Evolutionary conservation across 2,797 vertebrate species (phyloP).

Genomic region (Clarias fuscus): DNA sequence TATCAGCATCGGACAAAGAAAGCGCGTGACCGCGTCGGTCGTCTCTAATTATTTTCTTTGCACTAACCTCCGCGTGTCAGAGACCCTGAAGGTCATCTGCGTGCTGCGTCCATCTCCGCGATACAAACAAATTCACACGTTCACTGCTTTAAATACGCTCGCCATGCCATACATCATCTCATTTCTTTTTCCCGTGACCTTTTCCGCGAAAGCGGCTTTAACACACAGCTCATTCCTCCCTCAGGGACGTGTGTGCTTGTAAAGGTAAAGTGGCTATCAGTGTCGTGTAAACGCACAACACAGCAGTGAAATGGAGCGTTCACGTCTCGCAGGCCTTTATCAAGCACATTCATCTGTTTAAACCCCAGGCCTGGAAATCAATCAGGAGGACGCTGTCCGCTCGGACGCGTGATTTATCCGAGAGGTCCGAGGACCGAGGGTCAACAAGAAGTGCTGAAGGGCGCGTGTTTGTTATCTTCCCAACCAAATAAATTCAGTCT

Average conservation of each 20-base stretch:
- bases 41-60: background rate
- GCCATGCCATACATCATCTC: background rate
- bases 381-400: slow-evolving; percentile 25
- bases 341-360: slow-evolving; percentile 40
- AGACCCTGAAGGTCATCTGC: background rate
- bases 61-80: background rate
- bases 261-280: slow-evolving; percentile 29
- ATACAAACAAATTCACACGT: background rate
- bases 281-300: slow-evolving; percentile 11
- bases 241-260: slow-evolving; percentile 10
- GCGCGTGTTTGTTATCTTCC: background rate
- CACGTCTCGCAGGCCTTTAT: slow-evolving; percentile 33
- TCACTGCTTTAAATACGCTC: background rate
- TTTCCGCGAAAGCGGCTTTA: background rate
- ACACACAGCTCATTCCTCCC: slow-evolving; percentile 35
- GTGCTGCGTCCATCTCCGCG: background rate
- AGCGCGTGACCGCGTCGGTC: background rate
- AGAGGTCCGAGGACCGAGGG: slow-evolving; percentile 15
- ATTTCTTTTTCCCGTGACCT: background rate
- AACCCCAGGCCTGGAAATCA: slow-evolving; percentile 43
- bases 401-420: slow-evolving; percentile 26
- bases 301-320: slow-evolving; percentile 38
- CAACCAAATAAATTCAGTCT: slow-evolving; percentile 2
- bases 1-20: background rate
- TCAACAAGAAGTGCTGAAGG: background rate